Evolutionary conservation across 2,888 invertebrate species (phyloP).

Genomic region (Catocala sponsa): DNA sequence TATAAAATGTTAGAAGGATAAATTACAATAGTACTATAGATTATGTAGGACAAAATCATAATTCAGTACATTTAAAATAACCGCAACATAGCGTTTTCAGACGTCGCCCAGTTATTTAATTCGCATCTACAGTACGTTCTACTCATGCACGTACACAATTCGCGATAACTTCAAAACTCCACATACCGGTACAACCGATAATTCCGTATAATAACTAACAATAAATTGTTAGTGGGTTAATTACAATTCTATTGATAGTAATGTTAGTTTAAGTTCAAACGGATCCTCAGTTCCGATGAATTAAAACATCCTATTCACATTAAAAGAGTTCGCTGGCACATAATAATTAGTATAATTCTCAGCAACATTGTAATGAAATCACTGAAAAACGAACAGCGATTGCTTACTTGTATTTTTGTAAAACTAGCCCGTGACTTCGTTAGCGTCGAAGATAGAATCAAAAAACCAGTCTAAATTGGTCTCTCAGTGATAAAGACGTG

Average conservation of each 20-base stretch:
- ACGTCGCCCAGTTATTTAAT: no score
- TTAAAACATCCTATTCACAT: constrained; percentile 26
- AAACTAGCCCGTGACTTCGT: not conserved
- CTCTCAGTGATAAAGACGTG: no score
- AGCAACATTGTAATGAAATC: not conserved
- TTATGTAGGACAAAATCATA: no score
- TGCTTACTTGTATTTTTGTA: not conserved
- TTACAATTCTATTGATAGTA: constrained; percentile 14
- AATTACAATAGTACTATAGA: no score
- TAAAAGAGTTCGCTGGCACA: not conserved
- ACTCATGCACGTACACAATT: no score
- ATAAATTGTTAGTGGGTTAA: constrained; percentile 20
- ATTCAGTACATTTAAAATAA: no score
- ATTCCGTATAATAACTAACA: constrained; percentile 7
- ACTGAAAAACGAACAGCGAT: no score
- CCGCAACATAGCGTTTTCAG: no score
- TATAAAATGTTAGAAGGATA: no score
- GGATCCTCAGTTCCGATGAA: constrained; percentile 23
- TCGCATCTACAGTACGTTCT: no score
- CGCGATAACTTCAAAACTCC: not conserved
- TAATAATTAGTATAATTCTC: not conserved
- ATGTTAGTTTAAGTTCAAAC: constrained; percentile 22
- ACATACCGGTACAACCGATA: constrained; percentile 17
- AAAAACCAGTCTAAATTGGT: not conserved
- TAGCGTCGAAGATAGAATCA: no score